Evolutionary conservation across 64 coral and sea anemone species (phyloP).

Genomic region (Montipora foliosa): DNA sequence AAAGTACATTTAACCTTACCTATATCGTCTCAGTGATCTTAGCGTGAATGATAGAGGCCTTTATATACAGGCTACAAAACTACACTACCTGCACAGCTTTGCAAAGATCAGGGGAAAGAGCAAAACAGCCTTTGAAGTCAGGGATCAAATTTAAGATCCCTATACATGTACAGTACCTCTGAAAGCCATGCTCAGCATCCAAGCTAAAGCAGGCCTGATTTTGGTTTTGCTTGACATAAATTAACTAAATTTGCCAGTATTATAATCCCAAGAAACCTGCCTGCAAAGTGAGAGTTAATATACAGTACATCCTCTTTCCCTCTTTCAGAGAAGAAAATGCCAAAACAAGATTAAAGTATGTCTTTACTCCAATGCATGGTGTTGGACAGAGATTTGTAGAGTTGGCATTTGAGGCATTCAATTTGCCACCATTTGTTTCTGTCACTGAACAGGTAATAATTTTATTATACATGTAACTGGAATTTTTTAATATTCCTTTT

Average conservation of each 20-base stretch:
- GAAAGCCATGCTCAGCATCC: too few relatives aligned
- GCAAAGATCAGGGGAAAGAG: too few relatives aligned
- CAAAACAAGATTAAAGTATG: constrained; percentile 82
- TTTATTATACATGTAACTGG: neutral
- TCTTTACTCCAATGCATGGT: constrained; percentile 97
- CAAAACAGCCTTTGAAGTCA: too few relatives aligned
- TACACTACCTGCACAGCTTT: too few relatives aligned
- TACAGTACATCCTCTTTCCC: neutral
- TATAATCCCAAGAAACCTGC: neutral
- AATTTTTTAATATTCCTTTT: neutral
- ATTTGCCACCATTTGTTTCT: constrained; percentile 87
- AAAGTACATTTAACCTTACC: too few relatives aligned
- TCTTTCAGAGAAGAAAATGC: constrained; percentile 75
- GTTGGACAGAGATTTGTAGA: constrained; percentile 95
- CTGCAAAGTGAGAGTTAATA: neutral
- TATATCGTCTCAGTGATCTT: too few relatives aligned
- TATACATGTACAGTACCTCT: too few relatives aligned
- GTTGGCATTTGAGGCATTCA: constrained; percentile 90
- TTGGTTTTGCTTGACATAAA: too few relatives aligned
- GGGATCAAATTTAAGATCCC: too few relatives aligned
- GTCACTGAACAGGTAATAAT: constrained; percentile 90
- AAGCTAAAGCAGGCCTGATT: too few relatives aligned
- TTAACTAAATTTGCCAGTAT: neutral
- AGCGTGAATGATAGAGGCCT: too few relatives aligned
- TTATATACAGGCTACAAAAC: too few relatives aligned